A percentile compares a stretch with the other conserved stretches of the same genome.
Conservation (phyloP, 1,140 invertebrate genomes). For the Penaeus indicus region DNA sequence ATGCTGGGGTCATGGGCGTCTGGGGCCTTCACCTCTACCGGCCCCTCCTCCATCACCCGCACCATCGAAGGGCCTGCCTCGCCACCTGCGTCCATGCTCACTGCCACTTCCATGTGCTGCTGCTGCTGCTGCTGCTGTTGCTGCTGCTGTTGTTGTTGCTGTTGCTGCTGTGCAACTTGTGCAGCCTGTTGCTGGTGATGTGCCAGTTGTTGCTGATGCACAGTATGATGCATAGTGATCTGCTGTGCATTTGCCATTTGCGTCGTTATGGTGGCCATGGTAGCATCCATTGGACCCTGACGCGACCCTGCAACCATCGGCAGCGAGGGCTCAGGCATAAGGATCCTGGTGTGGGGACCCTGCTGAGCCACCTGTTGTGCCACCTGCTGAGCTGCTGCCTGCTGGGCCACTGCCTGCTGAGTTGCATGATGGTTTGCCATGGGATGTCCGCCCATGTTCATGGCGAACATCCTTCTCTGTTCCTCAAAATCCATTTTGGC, state of each 20-base stretch:
- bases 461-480: conserved; percentile 50
- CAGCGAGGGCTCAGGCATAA: conserved; percentile 14
- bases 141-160: neutral
- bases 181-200: neutral
- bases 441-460: conserved; percentile 42
- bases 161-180: neutral
- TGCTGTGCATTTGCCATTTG: conserved; percentile 22
- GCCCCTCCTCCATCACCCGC: conserved; percentile 19
- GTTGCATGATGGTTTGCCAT: conserved; percentile 34
- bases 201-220: neutral
- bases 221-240: conserved; percentile 44
- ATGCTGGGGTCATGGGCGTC: neutral
- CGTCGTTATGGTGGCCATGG: conserved; percentile 18
- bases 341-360: conserved; percentile 11
- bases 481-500: conserved; percentile 54
- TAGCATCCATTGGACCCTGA: neutral
- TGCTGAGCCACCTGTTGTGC: conserved; percentile 36
- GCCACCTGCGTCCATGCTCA: neutral
- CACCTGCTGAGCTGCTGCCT: conserved; percentile 22
- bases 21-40: neutral
- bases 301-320: no score
- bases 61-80: conserved; percentile 24
- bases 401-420: conserved; percentile 9
- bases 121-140: conserved; percentile 24
- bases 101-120: conserved; percentile 1